Conservation (phyloP, 2,888 invertebrate species). For the Apomyelois bistriatella region DNA sequence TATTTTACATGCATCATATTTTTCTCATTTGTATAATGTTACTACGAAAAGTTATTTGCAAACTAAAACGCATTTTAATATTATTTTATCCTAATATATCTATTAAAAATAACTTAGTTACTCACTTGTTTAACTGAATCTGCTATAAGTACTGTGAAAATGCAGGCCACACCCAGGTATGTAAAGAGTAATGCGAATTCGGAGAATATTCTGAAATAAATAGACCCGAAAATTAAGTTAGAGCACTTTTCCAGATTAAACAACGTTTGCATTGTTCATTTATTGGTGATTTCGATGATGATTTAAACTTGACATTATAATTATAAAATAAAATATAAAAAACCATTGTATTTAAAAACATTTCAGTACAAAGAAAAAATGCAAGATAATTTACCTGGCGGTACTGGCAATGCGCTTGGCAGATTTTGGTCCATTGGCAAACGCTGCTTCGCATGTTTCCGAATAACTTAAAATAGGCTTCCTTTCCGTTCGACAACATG, state of each 20-base stretch:
- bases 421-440: conserved; percentile 77
- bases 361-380: background rate
- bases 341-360: too few species aligned
- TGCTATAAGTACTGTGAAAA: conserved; percentile 88
- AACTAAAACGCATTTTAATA: too few species aligned
- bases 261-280: too few species aligned
- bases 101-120: background rate
- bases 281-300: too few species aligned
- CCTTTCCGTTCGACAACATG: conserved; percentile 62
- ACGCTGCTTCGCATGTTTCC: conserved; percentile 80
- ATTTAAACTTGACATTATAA: too few species aligned
- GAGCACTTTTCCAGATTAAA: too few species aligned
- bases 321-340: too few species aligned
- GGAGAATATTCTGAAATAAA: conserved; percentile 68
- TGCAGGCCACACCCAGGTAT: conserved; percentile 85
- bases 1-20: too few species aligned
- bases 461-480: conserved; percentile 79
- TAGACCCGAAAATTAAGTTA: background rate
- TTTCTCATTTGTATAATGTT: too few species aligned
- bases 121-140: conserved; percentile 83
- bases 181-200: conserved; percentile 84
- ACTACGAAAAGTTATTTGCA: too few species aligned
- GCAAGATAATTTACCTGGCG: conserved; percentile 70
- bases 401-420: conserved; percentile 62
- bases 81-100: too few species aligned